Evolutionary conservation across 2,888 invertebrate species (phyloP).

Genomic region (Hanleya hanleyi): DNA sequence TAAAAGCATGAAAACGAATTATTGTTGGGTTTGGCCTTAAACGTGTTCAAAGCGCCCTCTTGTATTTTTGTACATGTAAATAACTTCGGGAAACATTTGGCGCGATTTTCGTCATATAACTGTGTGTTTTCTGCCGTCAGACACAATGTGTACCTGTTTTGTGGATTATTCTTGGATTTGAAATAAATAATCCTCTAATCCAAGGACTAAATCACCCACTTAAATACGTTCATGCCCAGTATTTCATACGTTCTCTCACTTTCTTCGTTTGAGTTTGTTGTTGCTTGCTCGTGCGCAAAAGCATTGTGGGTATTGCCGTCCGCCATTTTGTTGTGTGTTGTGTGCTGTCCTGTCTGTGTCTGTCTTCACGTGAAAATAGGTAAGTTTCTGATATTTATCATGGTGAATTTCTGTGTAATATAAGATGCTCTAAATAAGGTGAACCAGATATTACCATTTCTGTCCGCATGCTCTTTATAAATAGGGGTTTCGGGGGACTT

Average conservation of each 20-base stretch:
- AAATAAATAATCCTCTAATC: too few species aligned
- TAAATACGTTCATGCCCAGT: too few species aligned
- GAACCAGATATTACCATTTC: too few species aligned
- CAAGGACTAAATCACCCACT: too few species aligned
- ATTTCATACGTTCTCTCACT: neutral
- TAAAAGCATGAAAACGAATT: neutral
- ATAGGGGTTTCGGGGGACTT: too few species aligned
- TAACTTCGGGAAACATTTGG: neutral
- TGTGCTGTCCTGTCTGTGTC: conserved; percentile 64
- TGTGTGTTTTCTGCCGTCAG: too few species aligned
- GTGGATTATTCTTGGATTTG: too few species aligned
- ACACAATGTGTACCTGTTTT: too few species aligned
- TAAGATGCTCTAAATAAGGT: too few species aligned
- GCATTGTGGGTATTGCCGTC: conserved; percentile 55
- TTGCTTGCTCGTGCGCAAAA: conserved; percentile 29
- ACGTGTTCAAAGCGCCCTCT: neutral
- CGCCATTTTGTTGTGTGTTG: conserved; percentile 65
- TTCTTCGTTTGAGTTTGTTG: conserved; percentile 24
- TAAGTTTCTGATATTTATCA: too few species aligned
- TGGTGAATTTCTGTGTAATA: too few species aligned
- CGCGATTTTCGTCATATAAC: neutral
- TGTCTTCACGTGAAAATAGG: conserved; percentile 63
- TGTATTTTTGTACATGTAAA: neutral
- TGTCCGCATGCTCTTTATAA: too few species aligned
- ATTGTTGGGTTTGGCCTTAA: neutral